Conservation (phyloP, 1,140 invertebrate species). For the Bombus confusus region DNA sequence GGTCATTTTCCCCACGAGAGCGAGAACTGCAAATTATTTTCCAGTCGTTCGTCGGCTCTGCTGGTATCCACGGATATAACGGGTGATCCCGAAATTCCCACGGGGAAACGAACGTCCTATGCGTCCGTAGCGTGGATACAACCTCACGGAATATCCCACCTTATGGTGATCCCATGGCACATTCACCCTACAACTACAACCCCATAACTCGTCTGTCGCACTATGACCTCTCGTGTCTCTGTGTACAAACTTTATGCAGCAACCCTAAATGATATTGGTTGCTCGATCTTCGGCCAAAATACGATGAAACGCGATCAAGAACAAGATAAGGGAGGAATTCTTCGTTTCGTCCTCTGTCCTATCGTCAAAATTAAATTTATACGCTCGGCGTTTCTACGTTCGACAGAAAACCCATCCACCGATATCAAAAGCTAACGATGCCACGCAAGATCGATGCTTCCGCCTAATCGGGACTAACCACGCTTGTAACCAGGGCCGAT, state of each 20-base stretch:
- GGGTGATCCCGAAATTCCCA: slow-evolving; percentile 77
- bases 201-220: slow-evolving; percentile 64
- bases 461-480: slow-evolving; percentile 34
- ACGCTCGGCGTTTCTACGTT: too few species aligned
- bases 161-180: slow-evolving; percentile 78
- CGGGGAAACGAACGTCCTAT: slow-evolving; percentile 55
- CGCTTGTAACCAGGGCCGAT: slow-evolving; percentile 46
- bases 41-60: slow-evolving; percentile 63
- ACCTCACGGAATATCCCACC: slow-evolving; percentile 77
- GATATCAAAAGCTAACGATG: background rate
- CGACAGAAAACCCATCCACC: background rate
- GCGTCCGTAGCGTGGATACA: slow-evolving; percentile 49
- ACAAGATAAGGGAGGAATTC: background rate
- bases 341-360: too few species aligned
- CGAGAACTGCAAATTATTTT: slow-evolving; percentile 71
- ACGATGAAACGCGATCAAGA: background rate
- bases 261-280: slow-evolving; percentile 66
- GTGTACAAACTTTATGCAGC: slow-evolving; percentile 33
- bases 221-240: slow-evolving; percentile 53
- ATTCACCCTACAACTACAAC: slow-evolving; percentile 54
- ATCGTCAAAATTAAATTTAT: too few species aligned
- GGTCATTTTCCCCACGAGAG: slow-evolving; percentile 65
- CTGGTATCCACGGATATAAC: slow-evolving; percentile 71
- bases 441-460: background rate
- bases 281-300: slow-evolving; percentile 36